These are phyloP conservation scores for Toxotes jaculatrix DNA, from an alignment of 2,113 vertebrate species.

Conservation along the genomic window DNA sequence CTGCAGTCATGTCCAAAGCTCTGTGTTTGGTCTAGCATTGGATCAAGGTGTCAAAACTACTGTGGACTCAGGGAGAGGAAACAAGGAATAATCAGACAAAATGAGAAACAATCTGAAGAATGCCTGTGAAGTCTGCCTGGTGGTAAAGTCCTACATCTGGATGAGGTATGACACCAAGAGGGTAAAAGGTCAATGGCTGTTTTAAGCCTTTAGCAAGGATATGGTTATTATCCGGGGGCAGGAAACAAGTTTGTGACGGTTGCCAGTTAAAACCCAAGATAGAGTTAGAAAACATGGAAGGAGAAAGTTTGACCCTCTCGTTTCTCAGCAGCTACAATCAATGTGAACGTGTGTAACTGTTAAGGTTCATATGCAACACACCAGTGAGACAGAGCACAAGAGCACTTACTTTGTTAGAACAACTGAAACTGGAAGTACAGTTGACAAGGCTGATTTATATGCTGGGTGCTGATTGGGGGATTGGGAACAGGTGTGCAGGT, in stretches of 20 bases:
- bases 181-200: slow-evolving; percentile 53
- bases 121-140: slow-evolving; percentile 68
- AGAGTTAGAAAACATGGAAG: slow-evolving; percentile 19
- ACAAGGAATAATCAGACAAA: slow-evolving; percentile 50
- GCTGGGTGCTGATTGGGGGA: not conserved
- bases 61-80: slow-evolving; percentile 49
- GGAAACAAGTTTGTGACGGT: not conserved
- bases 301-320: not conserved
- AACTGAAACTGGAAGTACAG: too few species aligned
- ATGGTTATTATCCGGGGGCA: slow-evolving; percentile 51
- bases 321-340: not conserved
- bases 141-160: slow-evolving; percentile 61
- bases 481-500: not conserved
- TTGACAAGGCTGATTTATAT: not conserved
- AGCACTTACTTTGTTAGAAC: too few species aligned
- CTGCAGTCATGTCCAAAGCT: slow-evolving; percentile 11
- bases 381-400: not conserved
- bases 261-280: slow-evolving; percentile 25
- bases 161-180: slow-evolving; percentile 43
- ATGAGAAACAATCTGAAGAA: slow-evolving; percentile 63
- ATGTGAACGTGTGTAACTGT: not conserved
- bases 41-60: slow-evolving; percentile 75
- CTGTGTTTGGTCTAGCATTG: slow-evolving; percentile 74
- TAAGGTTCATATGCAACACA: not conserved
- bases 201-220: slow-evolving; percentile 42